Evolutionary conservation across 2,113 vertebrate genomes (phyloP), one percentile per base, ranked within the genome.

Genomic region (Sisor rabdophorus): DNA sequence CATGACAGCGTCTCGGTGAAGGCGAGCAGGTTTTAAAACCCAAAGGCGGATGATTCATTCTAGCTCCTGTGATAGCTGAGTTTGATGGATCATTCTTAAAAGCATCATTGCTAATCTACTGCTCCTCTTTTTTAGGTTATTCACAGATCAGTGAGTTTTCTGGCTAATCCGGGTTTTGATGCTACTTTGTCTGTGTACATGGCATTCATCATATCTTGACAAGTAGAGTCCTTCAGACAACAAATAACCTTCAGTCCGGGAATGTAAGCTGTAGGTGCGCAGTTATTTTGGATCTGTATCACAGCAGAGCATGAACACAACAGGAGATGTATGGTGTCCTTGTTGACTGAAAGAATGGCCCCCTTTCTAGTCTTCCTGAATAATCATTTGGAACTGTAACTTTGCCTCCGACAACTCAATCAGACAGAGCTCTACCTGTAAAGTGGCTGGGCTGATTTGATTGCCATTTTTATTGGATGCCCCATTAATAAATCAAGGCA

Each of bases 141-240:
- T 99, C 96, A 99, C 96, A 99, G 96, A 99, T 98, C 96, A 99
- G 95, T 98, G 95, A 93, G 94, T 98, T 98, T 98, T 98, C 96
- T 92, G 87, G 96, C 95, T 98, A 98, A 98, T 98, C 96, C 93
- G 89, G 94, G 94, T 94, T 94, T 93, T 95, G 95, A 96, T 95
- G 94, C 94, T 93, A 94, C 94, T 95, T 94, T 95, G 95, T 97
- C 96, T 96, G 94, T 95, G 95, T 96, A 97, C 95, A 95, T 93
- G 94, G 95, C 95, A 99, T 99, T 98, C 95, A 99, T 99, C 97
- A 99, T 95, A 90, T 93, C 90, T 95, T 99, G 97, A 99, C 97
- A 99, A 96, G 93, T 90, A 93, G 95, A 97, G 97, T 98, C 97
- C 97, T 99, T 98, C 96, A 98, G 94, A 98, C 96, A 96, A 98